A percentile compares a stretch with the other conserved stretches of the same genome.
These are phyloP conservation scores for Onthophagus sagittarius DNA, from an alignment of 2,888 invertebrate genomes.

Conservation along the genomic window DNA sequence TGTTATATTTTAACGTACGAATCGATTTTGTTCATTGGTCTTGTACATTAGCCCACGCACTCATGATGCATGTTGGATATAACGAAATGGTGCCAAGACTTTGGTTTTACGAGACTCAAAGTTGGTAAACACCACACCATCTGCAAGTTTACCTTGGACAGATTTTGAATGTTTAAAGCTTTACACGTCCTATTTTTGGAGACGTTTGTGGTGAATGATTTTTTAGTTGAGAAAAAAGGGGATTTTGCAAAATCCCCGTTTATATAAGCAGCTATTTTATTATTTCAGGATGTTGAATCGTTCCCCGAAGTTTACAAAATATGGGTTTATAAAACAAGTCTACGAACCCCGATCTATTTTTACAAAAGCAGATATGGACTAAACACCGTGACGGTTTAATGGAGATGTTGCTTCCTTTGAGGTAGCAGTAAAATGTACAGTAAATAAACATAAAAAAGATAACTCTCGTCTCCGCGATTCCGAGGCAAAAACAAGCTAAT, in stretches of 20 bases:
- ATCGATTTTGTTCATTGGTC: not conserved
- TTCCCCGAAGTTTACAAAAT: not conserved
- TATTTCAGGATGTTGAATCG: not conserved
- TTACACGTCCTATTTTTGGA: not conserved
- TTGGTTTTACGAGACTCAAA: not conserved
- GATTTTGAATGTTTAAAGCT: not conserved
- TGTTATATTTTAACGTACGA: no score
- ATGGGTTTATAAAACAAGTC: not conserved
- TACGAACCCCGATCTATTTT: not conserved
- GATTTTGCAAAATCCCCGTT: not conserved
- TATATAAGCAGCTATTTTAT: not conserved
- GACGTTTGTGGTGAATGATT: not conserved
- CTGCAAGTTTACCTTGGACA: not conserved
- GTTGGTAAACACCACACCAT: not conserved
- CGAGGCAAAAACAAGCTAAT: not conserved
- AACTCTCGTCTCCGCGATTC: not conserved
- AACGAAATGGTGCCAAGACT: not conserved
- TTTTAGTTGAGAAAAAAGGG: not conserved
- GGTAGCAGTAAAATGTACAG: not conserved
- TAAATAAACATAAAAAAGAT: constrained; percentile 2
- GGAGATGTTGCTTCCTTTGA: not conserved
- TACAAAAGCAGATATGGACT: not conserved
- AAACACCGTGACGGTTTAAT: not conserved
- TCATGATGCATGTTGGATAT: not conserved
- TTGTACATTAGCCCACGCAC: not conserved